Evolutionary conservation across 2,113 vertebrate species (phyloP), one percentile per base, ranked within the genome.

Genomic region (Hoplias malabaricus): DNA sequence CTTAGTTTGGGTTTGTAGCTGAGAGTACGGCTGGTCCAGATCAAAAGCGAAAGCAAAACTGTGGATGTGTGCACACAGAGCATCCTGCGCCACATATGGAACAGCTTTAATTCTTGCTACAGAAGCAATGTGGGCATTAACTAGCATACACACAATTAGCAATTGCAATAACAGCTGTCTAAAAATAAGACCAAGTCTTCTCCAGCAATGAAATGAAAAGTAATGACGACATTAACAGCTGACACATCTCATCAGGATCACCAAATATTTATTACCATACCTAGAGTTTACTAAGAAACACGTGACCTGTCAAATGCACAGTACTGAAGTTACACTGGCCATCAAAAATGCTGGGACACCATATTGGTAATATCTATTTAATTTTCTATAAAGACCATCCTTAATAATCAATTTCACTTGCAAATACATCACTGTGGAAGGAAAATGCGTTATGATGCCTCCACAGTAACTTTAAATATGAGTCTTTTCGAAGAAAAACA

Each of bases 91-190:
- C 25, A 77, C 75, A 77, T 77, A 77, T 61, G 54, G 66, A 77
- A 69, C 54, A 69, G 66, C 31, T 77, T 77, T 69, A 38, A 43
- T 29, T 33, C 27, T 31, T 46, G n/a, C 23, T 33, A 67, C 38
- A 59, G 53, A 31, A 33, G 63, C 66, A 59, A 46, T 9, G 46
- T 13, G n/a, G n/a, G 56, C 11, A 73, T 12, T 61, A 61, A 33
- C 10, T 46, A 62, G 9, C 36, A 56, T 33, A 43, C n/a, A 31
- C 43, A 25, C 31, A 54, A 65, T 48, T 31, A 46, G 7, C 2
- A 1, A 65, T 38, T 40, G 21, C 46, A 19, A 36, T 36, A 59
- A 34, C 2, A 46, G 54, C 9, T 54, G 31, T 50, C 48, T n/a
- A 27, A 27, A 27, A 57, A 57, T n/a, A 61, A 16, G 13, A 31